A percentile compares a stretch with the other conserved stretches of the same genome.
Conservation (phyloP, 2,888 invertebrate species). For the Mythimna vitellina region DNA sequence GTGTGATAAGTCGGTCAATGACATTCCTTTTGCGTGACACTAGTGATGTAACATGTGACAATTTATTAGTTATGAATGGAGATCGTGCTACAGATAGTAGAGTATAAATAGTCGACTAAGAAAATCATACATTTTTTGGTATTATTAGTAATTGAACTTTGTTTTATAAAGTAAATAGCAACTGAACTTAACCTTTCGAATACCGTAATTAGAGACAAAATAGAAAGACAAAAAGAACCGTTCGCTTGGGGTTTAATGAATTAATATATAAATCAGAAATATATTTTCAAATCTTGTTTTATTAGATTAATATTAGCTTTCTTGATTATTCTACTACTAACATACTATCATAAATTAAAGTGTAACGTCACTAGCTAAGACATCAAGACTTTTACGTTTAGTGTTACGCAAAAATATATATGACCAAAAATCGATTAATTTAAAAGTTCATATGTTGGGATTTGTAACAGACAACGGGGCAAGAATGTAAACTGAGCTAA, state of each 20-base stretch:
- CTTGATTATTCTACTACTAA: background rate
- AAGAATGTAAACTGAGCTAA: background rate
- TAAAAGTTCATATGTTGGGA: background rate
- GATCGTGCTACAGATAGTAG: too few species aligned
- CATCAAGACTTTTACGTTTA: constrained; percentile 1
- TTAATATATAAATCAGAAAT: background rate
- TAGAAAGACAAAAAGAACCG: too few species aligned
- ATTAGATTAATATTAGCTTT: too few species aligned
- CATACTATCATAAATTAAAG: background rate
- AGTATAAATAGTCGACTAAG: constrained; percentile 31
- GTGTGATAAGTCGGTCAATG: constrained; percentile 86
- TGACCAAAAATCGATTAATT: background rate
- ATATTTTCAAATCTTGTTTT: background rate
- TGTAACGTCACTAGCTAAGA: constrained; percentile 13
- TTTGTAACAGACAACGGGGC: background rate
- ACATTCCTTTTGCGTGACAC: constrained; percentile 74
- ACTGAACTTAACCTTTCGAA: too few species aligned
- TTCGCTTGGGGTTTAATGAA: too few species aligned
- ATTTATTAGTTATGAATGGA: background rate
- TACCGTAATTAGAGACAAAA: too few species aligned
- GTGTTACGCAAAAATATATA: constrained; percentile 1
- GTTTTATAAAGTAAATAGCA: background rate
- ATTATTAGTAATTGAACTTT: background rate
- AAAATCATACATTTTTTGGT: background rate
- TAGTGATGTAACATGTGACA: constrained; percentile 51